Evolutionary conservation across 2,113 vertebrate species (phyloP), one percentile per base, ranked within the genome.

Genomic region (Cebus imitator): DNA sequence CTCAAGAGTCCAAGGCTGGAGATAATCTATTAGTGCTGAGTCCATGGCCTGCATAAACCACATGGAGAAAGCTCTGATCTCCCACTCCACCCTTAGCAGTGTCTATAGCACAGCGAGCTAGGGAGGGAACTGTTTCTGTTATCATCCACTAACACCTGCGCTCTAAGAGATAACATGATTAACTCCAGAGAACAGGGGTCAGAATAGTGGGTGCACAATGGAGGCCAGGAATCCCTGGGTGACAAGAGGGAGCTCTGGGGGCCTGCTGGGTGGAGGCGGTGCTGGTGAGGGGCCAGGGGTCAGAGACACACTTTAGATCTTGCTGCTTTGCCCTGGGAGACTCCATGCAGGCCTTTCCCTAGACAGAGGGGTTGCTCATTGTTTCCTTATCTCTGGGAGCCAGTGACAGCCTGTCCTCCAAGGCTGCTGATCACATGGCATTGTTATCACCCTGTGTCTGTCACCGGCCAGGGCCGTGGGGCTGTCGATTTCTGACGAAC

Each of bases 401-500:
- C 97, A 95, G 95, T 86, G 97, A 82, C 2, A 86, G 27, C 0
- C 30, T 1, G 0, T 70, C 87, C 43, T 95, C 52, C 55, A 3
- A 20, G 32, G 18, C 21, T 9, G 35, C 13, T 0, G 78, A 72
- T 97, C 20, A 73, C 18, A 0, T 0, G 18, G 68, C 35, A n/a
- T 97, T 97, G 98, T 98, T 96, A 97, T 96, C 97, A 55, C 0
- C 2, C 30, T n/a, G 72, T 0, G 45, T 95, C 93, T 72, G 90
- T 90, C 5, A 35, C 83, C 84, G 23, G 48, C 55, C 2, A 61
- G 97, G 98, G 96, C 97, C 97, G 94, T 1, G 97, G 98, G 98
- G 73, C 64, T 98, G 98, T 98, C 79, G 98, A 98, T 98, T 98
- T 97, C 73, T 90, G 93, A 95, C 88, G 94, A 81, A 93, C 79